phyloP scores from a whole-genome alignment of 2,113 vertebrate species.

The Argyrosomus japonicus region DNA sequence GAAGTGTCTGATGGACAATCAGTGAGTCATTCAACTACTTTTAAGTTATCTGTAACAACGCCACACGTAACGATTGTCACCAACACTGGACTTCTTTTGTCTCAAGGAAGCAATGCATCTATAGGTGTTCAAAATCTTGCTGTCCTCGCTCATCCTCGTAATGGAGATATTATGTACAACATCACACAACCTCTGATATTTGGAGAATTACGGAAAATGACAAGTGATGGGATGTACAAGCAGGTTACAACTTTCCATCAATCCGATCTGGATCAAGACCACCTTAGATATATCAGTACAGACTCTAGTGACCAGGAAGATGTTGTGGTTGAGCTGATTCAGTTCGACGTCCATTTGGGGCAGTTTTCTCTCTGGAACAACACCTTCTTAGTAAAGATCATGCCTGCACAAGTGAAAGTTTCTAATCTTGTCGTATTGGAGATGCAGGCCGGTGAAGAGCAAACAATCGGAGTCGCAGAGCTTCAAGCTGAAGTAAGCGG shows the following conservation, averaged over 20 bases:
- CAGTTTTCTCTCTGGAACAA: conserved; percentile 86
- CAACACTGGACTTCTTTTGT: conserved; percentile 87
- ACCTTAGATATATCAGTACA: conserved; percentile 89
- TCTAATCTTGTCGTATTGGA: conserved; percentile 84
- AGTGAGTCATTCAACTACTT: conserved; percentile 81
- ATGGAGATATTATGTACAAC: conserved; percentile 85
- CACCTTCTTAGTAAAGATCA: conserved; percentile 87
- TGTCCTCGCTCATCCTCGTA: conserved; percentile 85
- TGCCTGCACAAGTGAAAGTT: conserved; percentile 87
- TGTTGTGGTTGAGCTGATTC: conserved; percentile 83
- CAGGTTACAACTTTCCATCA: conserved; percentile 87
- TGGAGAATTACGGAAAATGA: conserved; percentile 89
- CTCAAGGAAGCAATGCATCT: conserved; percentile 82
- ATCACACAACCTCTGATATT: conserved; percentile 83
- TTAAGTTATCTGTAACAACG: conserved; percentile 85
- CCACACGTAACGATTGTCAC: conserved; percentile 86
- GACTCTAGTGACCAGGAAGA: conserved; percentile 78
- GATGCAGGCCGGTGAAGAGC: conserved; percentile 80
- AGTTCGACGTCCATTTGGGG: conserved; percentile 88
- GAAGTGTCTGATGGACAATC: conserved; percentile 87
- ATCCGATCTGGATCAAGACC: conserved; percentile 88
- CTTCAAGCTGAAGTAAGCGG: conserved; percentile 85
- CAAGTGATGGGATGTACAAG: conserved; percentile 83
- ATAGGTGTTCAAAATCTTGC: conserved; percentile 88
- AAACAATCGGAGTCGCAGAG: conserved; percentile 83